Evolutionary conservation across 1,140 invertebrate genomes (phyloP), one percentile per base, ranked within the genome.

Genomic region (Drosophila gunungcola): DNA sequence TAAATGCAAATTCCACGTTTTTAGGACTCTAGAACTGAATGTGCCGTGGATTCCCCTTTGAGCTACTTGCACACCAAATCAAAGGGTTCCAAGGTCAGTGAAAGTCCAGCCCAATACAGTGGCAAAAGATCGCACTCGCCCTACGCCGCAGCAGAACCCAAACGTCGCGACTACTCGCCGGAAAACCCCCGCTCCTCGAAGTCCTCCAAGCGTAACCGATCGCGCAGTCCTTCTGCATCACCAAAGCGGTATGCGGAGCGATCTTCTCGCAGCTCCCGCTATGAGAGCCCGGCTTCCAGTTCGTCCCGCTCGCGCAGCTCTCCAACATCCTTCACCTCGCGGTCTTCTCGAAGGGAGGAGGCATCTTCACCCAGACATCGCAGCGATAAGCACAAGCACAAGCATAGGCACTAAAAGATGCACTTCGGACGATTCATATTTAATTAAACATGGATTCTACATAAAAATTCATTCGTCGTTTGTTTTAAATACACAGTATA

Each of bases 61-160:
- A 88, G 85, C 34, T 90, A 73, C 36, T 60, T 91, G 42, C 52
- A 75, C 39, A n/a, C 57, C 1, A 88, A 88, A 39, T 38, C 83
- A 0, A 78, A 77, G 38, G 80, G 86, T 7, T 55, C 52, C 2
- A 85, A 89, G 48, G 68, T 65, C 4, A 82, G 73, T 43, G 86
- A 80, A 12, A 91, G 89, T 49, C 70, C 85, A 2, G 77, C n/a
- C 2, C 52, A 67, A 2, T 67, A 58, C 11, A 74, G 62, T 16
- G 68, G 75, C n/a, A 90, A 92, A 52, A 83, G 91, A 2, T 92
- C 91, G 2, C 75, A 84, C 25, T 92, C 91, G 4, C 91, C 91
- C 1, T 69, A 73, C 13, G 73, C 72, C 45, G 68, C 54, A 11
- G 68, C 53, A 11, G 83, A 89, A 12, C 53, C 67, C 32, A 79